Base-by-base conservation (phyloP, 2,113 vertebrate genomes). In the Forbesichthys papilliferus region DNA sequence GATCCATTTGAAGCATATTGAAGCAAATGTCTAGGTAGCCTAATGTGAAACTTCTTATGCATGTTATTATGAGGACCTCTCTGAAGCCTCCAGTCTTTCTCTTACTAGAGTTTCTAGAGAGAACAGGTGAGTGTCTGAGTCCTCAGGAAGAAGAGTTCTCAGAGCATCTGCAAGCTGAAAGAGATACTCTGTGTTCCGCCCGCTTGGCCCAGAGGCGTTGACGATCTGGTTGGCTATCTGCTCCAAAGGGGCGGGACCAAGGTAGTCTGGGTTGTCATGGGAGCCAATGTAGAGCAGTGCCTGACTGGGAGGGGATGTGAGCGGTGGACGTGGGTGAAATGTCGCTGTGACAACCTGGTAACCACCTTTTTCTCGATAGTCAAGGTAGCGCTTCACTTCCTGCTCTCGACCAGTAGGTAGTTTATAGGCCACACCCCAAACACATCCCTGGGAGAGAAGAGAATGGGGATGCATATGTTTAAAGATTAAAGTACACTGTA, bases 371-470 rank as follows among this genome's bases (percentile, higher is more conserved):
- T 99, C 98, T 86, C 98, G 80, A 86, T 97, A 92, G 89, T 99
- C 97, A 51, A 99, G 94, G 87, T 96, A 95, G 7, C 92, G 84
- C 87, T 98, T 99, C 61, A 99, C 95, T 87, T 98, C 95, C 52
- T 95, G 89, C 84, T 98, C 96, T 58, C 81, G 92, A 69, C 96
- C 97, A 0, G 88, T 89, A 12, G 97, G 98, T 59, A 99, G 69
- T 78, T 92, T 95, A 89, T 99, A 99, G 68, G 96, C 97, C 48
- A 99, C 92, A 34, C 97, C 98, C 97, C 97, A 98, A 55, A 99
- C 98, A 9, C 93, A 95, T 0, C 94, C 95, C 97, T 99, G 87
- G 47, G 61, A 46, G 81, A 73, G 5, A 20, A n/a, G 46, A 27
- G 52, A 56, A 20, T 20, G 16, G 14, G 4, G 10, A 56, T 16